Conservation (phyloP, 2,888 invertebrate species). For the Oeneis ivallda region DNA sequence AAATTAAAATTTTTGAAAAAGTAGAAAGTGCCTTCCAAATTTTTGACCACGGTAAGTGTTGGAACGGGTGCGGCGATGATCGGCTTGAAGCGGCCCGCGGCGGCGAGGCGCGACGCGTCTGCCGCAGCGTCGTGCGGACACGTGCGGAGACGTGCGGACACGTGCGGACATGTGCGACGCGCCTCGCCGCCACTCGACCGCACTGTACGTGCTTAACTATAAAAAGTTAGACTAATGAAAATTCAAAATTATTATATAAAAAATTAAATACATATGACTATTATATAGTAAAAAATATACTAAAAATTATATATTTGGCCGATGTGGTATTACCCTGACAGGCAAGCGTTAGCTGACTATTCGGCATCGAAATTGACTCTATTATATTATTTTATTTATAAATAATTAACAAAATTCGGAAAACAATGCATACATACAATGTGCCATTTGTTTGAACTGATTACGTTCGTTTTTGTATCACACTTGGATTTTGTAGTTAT, state of each 20-base stretch:
- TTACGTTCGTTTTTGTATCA: slow-evolving; percentile 52
- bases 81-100: slow-evolving; percentile 53
- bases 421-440: slow-evolving; percentile 74
- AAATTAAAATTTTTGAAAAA: slow-evolving; percentile 82
- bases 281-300: slow-evolving; percentile 80
- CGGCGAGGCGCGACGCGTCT: slow-evolving; percentile 42
- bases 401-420: slow-evolving; percentile 53
- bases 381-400: slow-evolving; percentile 56
- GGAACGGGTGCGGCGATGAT: slow-evolving; percentile 80
- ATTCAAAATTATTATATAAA: slow-evolving; percentile 82
- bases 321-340: slow-evolving; percentile 89
- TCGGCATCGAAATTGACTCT: slow-evolving; percentile 77
- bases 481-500: slow-evolving; percentile 54
- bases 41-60: slow-evolving; percentile 83
- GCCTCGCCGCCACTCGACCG: slow-evolving; percentile 47
- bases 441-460: slow-evolving; percentile 78
- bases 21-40: slow-evolving; percentile 92
- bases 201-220: slow-evolving; percentile 73
- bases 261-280: slow-evolving; percentile 80
- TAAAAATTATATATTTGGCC: slow-evolving; percentile 79
- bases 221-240: slow-evolving; percentile 77
- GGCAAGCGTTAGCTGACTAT: slow-evolving; percentile 82
- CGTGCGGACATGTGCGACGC: slow-evolving; percentile 32
- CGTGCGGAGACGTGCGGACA: slow-evolving; percentile 33
- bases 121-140: slow-evolving; percentile 44